These are phyloP conservation scores for Sciurus vulgaris DNA, from an alignment of 2,797 vertebrate species.

Conservation along the genomic window DNA sequence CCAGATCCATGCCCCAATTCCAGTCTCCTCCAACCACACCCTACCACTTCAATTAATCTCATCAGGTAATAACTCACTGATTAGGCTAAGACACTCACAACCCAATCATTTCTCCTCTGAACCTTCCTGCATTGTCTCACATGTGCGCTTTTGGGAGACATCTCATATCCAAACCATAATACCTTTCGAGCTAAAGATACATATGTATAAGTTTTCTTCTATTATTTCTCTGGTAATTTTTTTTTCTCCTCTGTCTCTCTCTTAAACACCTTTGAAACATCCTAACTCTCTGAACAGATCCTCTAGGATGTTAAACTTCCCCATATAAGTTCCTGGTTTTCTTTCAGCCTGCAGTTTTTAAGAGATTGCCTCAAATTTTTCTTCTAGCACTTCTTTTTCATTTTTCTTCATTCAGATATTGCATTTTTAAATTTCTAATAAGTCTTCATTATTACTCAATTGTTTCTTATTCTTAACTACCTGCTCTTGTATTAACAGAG, in stretches of 20 bases:
- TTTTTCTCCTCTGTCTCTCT: not conserved
- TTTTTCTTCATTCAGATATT: conserved; percentile 8
- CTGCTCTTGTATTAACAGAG: not conserved
- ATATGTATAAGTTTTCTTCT: not conserved
- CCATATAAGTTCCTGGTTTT: not conserved
- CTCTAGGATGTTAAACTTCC: conserved; percentile 11
- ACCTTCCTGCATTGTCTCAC: too few relatives aligned
- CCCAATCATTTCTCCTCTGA: too few relatives aligned
- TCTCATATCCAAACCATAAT: too few relatives aligned
- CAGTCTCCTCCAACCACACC: too few relatives aligned
- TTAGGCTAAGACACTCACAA: too few relatives aligned
- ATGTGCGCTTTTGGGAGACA: too few relatives aligned
- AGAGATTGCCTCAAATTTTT: conserved; percentile 26
- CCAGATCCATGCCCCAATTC: too few relatives aligned
- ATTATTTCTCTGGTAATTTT: conserved; percentile 11
- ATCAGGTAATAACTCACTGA: too few relatives aligned
- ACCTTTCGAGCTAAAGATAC: not conserved
- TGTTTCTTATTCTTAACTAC: not conserved
- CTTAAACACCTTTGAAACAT: conserved; percentile 33
- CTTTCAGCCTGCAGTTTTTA: not conserved
- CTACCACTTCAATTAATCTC: too few relatives aligned
- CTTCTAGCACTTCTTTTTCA: not conserved
- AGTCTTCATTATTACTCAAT: not conserved
- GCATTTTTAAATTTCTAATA: not conserved
- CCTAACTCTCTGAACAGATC: not conserved